Percentiles rank a stretch among this genome's conserved stretches.
Conservation (phyloP, 2,888 invertebrate genomes). For the Ormyrus pomaceus region DNA sequence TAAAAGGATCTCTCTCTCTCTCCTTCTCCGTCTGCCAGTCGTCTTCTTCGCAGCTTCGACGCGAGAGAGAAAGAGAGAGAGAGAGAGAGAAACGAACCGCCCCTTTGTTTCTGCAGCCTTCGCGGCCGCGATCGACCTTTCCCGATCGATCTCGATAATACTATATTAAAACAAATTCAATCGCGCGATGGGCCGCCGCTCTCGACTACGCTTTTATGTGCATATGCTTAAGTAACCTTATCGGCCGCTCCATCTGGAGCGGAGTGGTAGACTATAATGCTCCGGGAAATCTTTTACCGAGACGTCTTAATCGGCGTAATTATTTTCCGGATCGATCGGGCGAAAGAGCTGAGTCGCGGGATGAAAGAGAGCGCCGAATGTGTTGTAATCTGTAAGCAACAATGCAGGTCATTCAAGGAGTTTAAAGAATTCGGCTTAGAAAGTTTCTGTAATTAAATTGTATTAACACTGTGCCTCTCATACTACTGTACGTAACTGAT, state of each 20-base stretch:
- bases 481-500: too few relatives aligned
- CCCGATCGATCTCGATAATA: conserved; percentile 65
- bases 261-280: too few relatives aligned
- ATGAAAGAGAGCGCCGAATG: too few relatives aligned
- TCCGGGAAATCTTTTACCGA: too few relatives aligned
- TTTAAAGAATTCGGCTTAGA: too few relatives aligned
- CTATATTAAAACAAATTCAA: conserved; percentile 70
- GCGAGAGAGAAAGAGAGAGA: conserved; percentile 40
- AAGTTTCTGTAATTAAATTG: too few relatives aligned
- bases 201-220: conserved; percentile 20
- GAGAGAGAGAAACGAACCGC: conserved; percentile 56
- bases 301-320: too few relatives aligned
- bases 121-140: conserved; percentile 59
- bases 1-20: conserved; percentile 59
- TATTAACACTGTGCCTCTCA: too few relatives aligned
- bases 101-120: conserved; percentile 62
- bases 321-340: too few relatives aligned
- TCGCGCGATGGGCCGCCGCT: conserved; percentile 63
- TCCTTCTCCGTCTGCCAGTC: conserved; percentile 23
- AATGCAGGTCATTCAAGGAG: too few relatives aligned
- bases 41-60: conserved; percentile 11
- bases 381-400: too few relatives aligned
- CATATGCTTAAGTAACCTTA: not conserved
- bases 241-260: conserved; percentile 17
- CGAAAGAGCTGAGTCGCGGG: too few relatives aligned